phyloP scores from a whole-genome alignment of 2,797 vertebrate genomes.

The Microtus agrestis region DNA sequence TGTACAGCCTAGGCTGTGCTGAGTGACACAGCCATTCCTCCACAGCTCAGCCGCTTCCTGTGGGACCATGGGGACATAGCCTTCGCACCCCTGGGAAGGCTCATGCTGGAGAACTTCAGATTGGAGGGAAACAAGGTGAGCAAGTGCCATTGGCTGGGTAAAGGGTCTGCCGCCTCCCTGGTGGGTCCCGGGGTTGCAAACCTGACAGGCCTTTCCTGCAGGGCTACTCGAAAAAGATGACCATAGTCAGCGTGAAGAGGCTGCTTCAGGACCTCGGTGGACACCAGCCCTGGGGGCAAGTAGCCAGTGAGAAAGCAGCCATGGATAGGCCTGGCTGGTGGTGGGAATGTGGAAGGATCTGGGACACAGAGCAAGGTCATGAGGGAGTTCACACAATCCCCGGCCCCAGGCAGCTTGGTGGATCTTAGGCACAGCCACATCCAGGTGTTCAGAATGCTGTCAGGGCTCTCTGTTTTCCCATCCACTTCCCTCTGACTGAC shows the following conservation, averaged over 20 bases:
- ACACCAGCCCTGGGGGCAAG: conserved; percentile 84
- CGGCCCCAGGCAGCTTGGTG: neutral
- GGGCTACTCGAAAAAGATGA: conserved; percentile 75
- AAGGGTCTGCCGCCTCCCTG: neutral
- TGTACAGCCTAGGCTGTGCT: accelerated
- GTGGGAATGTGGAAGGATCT: neutral
- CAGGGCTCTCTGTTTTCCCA: neutral
- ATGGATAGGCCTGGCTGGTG: neutral
- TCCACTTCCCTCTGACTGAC: neutral
- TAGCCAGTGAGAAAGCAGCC: conserved; percentile 25
- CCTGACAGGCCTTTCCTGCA: conserved; percentile 64
- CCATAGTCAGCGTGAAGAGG: conserved; percentile 75
- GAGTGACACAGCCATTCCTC: neutral
- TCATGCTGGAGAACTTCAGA: conserved; percentile 87
- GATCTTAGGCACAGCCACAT: neutral
- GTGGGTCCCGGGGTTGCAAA: accelerated
- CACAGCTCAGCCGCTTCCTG: conserved; percentile 86
- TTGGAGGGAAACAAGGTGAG: conserved; percentile 83
- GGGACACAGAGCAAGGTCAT: accelerated
- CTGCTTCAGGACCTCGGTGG: conserved; percentile 81
- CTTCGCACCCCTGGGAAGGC: conserved; percentile 86
- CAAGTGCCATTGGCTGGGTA: accelerated
- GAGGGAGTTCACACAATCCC: accelerated
- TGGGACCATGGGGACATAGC: conserved; percentile 87
- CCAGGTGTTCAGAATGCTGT: neutral